Base-by-base conservation (phyloP, 2,797 vertebrate species). In the Danio jaintianensis region DNA sequence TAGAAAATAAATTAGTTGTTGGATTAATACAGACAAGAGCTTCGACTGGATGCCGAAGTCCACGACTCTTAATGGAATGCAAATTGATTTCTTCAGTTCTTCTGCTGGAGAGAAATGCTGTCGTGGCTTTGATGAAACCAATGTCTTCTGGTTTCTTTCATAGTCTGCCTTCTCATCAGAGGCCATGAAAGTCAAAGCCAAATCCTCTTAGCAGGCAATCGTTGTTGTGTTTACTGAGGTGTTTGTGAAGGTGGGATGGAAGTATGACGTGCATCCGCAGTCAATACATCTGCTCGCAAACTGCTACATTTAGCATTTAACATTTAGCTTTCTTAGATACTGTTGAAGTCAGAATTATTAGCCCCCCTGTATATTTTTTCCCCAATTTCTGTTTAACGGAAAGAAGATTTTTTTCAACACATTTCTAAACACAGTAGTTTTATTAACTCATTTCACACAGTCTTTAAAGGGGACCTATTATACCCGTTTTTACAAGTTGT, bases 11-110 rank as follows among this genome's bases (percentile, higher is more conserved):
- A 83, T 72, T 13, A 87, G 80, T 82, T 78, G 84, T 79, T 63
- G 71, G 74, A 87, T 84, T 86, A 85, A 86, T 84, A 82, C 62
- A 48, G 64, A 80, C 72, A 62, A 80, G 72, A 82, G 76, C 52
- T 66, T 62, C 15, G 47, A 85, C 79, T 22, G 68, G 64, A 79
- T 20, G 55, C 59, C 5, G 55, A 61, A 77, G 77, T 71, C 64
- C 74, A 81, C 72, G 84, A 77, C 82, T 68, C 64, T 83, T 89
- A 84, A 89, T 87, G 81, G 74, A 80, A 89, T 86, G 79, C 83
- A 87, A 85, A 87, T 86, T 85, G 87, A 88, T 87, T 86, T 86
- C 83, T 81, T 79, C 67, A 83, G 79, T 50, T 78, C 53, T 69
- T 78, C n/a, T 38, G 13, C 50, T 82, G 63, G 63, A 78, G 78